A percentile compares a stretch with the other conserved stretches of the same genome.
phyloP scores from a whole-genome alignment of 2,888 invertebrate species.

The Deilephila elpenor region DNA sequence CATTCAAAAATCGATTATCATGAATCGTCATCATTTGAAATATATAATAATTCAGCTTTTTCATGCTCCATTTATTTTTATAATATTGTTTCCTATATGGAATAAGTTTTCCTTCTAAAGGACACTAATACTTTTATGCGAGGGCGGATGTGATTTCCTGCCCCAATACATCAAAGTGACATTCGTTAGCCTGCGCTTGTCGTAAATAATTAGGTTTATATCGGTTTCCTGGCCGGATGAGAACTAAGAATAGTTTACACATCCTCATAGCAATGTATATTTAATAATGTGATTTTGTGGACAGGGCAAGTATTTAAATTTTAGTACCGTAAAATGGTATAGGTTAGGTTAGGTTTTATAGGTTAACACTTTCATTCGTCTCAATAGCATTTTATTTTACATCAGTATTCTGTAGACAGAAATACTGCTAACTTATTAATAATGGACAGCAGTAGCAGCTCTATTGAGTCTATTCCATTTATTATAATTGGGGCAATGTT shows the following conservation, averaged over 20 bases:
- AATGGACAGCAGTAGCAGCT: too few species aligned
- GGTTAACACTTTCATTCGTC: too few species aligned
- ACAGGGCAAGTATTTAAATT: too few species aligned
- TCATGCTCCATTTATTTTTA: neutral
- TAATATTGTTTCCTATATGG: too few species aligned
- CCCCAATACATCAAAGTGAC: slow-evolving; percentile 18
- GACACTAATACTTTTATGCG: neutral
- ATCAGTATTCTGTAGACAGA: too few species aligned
- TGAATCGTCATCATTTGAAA: neutral
- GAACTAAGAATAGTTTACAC: neutral
- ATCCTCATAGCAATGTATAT: too few species aligned
- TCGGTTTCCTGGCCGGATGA: neutral
- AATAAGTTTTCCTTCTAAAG: neutral
- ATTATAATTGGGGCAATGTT: too few species aligned
- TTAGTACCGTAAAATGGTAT: too few species aligned
- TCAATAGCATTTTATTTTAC: too few species aligned
- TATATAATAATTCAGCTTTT: neutral
- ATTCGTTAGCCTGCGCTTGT: neutral
- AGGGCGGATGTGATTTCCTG: slow-evolving; percentile 11
- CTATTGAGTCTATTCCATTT: too few species aligned
- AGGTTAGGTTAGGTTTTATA: too few species aligned
- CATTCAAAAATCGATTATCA: neutral
- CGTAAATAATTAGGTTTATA: slow-evolving; percentile 8
- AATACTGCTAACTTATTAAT: too few species aligned
- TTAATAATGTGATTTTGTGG: neutral